Evolutionary conservation across 2,888 invertebrate genomes (phyloP).

Genomic region (Cantharis flavilabris): DNA sequence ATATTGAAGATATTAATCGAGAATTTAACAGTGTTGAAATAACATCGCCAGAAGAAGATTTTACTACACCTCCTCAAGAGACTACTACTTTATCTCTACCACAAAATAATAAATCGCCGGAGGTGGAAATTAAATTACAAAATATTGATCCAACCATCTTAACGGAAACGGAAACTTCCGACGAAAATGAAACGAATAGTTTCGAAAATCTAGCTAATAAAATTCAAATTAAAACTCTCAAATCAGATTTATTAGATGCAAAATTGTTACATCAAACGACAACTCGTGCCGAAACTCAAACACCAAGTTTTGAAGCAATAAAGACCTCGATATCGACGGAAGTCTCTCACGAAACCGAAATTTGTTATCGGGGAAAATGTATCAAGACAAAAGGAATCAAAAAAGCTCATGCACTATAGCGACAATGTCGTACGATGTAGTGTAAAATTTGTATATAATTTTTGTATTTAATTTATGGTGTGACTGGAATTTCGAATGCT

Average conservation of each 20-base stretch:
- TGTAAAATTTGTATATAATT: conserved; percentile 23
- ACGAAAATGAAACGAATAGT: neutral
- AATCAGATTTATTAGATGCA: neutral
- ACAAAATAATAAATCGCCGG: neutral
- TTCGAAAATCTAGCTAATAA: neutral
- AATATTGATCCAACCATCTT: neutral
- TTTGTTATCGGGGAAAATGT: conserved; percentile 84
- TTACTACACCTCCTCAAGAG: neutral
- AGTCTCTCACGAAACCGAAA: conserved; percentile 84
- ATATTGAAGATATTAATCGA: neutral
- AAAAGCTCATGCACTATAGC: conserved; percentile 23
- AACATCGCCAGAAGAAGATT: conserved; percentile 50
- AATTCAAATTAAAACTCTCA: neutral
- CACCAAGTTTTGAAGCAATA: conserved; percentile 62
- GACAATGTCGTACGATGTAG: conserved; percentile 6
- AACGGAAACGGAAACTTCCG: neutral
- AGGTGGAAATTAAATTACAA: neutral
- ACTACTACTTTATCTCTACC: neutral
- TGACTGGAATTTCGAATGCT: conserved; percentile 27
- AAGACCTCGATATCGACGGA: conserved; percentile 82
- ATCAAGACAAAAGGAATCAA: conserved; percentile 63
- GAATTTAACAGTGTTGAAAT: conserved; percentile 27
- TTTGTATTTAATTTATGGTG: conserved; percentile 21
- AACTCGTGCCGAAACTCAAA: conserved; percentile 35
- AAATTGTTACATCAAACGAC: neutral